Evolutionary conservation across 92 coral and sea anemone genomes (phyloP).

Genomic region (Phenganax stokvisi): DNA sequence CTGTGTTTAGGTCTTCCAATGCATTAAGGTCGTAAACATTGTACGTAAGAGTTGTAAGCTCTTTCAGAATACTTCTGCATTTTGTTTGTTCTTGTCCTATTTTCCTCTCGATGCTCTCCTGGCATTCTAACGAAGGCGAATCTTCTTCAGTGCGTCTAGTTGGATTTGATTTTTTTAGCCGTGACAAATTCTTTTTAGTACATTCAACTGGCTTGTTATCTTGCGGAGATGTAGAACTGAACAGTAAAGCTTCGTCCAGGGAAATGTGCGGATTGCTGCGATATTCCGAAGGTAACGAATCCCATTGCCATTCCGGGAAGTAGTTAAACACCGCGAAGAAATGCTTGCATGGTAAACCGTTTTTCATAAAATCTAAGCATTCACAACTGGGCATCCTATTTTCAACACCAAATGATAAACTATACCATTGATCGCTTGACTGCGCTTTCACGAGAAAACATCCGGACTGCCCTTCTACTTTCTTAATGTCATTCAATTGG

Average conservation of each 20-base stretch:
- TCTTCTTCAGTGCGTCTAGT: too few species aligned
- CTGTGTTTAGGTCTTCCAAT: slow-evolving; percentile 39
- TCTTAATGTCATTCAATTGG: slow-evolving; percentile 22
- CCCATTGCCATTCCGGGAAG: slow-evolving; percentile 50
- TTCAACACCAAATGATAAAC: background rate
- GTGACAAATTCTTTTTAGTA: too few species aligned
- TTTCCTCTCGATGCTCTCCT: slow-evolving; percentile 24
- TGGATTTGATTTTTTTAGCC: too few species aligned
- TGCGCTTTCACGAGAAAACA: slow-evolving; percentile 26
- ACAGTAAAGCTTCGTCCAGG: slow-evolving; percentile 22
- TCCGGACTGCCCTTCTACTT: slow-evolving; percentile 7
- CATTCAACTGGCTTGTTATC: background rate
- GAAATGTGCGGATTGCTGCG: slow-evolving; percentile 35
- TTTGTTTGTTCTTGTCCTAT: slow-evolving; percentile 30
- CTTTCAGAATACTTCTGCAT: slow-evolving; percentile 47
- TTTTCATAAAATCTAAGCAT: background rate
- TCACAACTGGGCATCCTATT: background rate
- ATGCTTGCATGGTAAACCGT: slow-evolving; percentile 35
- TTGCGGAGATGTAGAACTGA: background rate
- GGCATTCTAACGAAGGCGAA: background rate
- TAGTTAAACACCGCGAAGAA: slow-evolving; percentile 36
- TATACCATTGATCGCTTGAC: slow-evolving; percentile 20
- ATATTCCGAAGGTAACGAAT: slow-evolving; percentile 42
- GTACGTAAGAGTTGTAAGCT: slow-evolving; percentile 35
- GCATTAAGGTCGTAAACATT: slow-evolving; percentile 29